A percentile compares a stretch with the other conserved stretches of the same genome.
Conservation (phyloP, 2,797 vertebrate genomes). For the Anableps anableps region DNA sequence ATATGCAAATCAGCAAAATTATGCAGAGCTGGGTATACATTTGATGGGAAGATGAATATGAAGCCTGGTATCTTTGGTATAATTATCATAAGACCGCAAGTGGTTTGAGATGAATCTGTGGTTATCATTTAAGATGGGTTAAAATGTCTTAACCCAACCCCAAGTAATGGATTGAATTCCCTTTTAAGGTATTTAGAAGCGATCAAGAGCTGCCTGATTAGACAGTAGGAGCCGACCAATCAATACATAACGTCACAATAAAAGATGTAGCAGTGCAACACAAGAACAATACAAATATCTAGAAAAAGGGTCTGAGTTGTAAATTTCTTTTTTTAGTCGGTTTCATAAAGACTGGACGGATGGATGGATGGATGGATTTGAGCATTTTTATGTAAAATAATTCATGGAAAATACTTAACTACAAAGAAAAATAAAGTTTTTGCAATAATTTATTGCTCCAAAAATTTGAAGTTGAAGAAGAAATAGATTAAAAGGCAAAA, state of each 20-base stretch:
- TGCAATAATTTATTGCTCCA: background rate
- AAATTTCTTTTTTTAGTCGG: background rate
- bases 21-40: background rate
- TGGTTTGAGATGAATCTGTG: background rate
- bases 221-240: background rate
- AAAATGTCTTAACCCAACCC: background rate
- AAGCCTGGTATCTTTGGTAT: background rate
- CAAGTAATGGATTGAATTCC: background rate
- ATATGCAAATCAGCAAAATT: background rate
- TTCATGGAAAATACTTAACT: background rate
- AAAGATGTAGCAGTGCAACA: background rate
- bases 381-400: background rate
- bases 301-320: background rate
- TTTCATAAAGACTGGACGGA: background rate
- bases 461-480: background rate
- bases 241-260: background rate
- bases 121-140: background rate
- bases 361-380: background rate
- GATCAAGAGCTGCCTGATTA: background rate
- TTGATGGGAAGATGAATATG: background rate
- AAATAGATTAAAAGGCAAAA: no score
- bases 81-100: background rate
- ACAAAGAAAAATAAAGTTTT: background rate
- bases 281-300: background rate
- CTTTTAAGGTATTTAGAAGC: background rate